These are phyloP conservation scores for Homalodisca vitripennis DNA, from an alignment of 1,140 invertebrate species.

Conservation along the genomic window DNA sequence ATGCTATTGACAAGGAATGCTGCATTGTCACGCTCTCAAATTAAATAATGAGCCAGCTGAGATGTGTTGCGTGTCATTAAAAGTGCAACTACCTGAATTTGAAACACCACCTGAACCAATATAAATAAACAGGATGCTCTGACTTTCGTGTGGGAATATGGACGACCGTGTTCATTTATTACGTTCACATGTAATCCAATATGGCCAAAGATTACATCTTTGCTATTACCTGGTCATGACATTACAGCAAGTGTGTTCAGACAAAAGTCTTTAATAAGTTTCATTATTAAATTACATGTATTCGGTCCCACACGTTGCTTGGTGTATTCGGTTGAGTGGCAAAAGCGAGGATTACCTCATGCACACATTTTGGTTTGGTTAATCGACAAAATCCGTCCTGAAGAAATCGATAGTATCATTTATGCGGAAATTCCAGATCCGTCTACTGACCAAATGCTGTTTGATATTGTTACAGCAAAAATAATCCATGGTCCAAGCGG, in stretches of 20 bases:
- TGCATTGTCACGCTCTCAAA: too few relatives aligned
- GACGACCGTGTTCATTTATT: too few relatives aligned
- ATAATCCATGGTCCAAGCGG: constrained; percentile 46
- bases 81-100: too few relatives aligned
- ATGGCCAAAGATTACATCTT: too few relatives aligned
- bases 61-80: too few relatives aligned
- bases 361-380: constrained; percentile 42
- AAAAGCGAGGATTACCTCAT: constrained; percentile 51
- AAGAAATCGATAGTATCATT: constrained; percentile 31
- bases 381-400: background rate
- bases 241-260: constrained; percentile 47
- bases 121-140: too few relatives aligned
- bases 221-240: too few relatives aligned
- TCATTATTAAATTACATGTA: constrained; percentile 43
- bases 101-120: too few relatives aligned
- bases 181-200: too few relatives aligned
- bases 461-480: constrained; percentile 36
- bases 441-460: constrained; percentile 34
- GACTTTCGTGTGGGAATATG: too few relatives aligned
- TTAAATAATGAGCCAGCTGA: too few relatives aligned
- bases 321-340: constrained; percentile 51
- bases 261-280: constrained; percentile 48
- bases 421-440: constrained; percentile 44
- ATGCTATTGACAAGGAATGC: too few relatives aligned
- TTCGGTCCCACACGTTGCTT: constrained; percentile 45